Base-by-base conservation (phyloP, 2,113 vertebrate genomes). In the Pollachius pollachius region DNA sequence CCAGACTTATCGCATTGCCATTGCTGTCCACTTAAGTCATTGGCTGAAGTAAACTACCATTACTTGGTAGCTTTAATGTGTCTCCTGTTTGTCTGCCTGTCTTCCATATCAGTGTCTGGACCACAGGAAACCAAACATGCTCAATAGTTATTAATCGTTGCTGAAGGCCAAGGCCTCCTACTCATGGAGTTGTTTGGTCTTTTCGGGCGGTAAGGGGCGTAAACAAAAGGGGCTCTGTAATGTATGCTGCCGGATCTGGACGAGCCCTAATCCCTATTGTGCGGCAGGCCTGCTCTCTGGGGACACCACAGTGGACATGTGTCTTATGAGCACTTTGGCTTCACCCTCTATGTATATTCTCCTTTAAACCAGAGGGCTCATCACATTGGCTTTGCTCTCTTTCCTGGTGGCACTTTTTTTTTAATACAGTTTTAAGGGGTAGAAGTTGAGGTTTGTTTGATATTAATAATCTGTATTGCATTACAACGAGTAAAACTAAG, bases 1-100 rank as follows among this genome's bases (percentile, higher is more conserved):
- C 73, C 86, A 85, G 79, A 81, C 80, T 81, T 79, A 85, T 87
- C 81, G 83, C 82, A 82, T 83, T 86, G 80, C 86, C 86, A 81
- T 82, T 74, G 84, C 82, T 87, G 84, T 85, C 85, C 85, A 92
- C 90, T 91, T 92, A 92, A 92, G 89, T 85, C 87, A 89, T 88
- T 88, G 87, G 88, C 87, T 84, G 88, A 81, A 90, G 87, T 91
- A 93, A 92, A 92, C 91, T 89, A 90, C 91, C 89, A 90, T 91
- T 91, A 90, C 87, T 74, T 81, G 69, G 74, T 65, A 67, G 78
- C 88, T 90, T 91, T 93, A 92, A 92, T 92, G 89, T 81, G 86
- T 87, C 88, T 89, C 85, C 85, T 87, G 80, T 83, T 83, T 90
- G 89, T 92, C 90, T 92, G 88, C 85, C 82, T 76, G 79, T 75